phyloP scores from a whole-genome alignment of 1,140 invertebrate species.

The Sipha flava region DNA sequence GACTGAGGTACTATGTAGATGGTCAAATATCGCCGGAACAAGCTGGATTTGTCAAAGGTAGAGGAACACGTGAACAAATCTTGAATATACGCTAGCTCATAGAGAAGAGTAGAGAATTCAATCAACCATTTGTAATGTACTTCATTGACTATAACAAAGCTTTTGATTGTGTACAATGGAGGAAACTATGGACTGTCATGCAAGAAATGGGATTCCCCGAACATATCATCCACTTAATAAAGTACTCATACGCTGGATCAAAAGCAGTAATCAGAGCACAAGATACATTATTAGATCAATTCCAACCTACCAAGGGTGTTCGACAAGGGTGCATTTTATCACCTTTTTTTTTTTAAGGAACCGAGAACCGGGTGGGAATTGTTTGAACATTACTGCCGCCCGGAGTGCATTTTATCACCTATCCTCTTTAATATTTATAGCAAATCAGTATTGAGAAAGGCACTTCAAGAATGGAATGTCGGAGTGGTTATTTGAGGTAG shows the following conservation, averaged over 20 bases:
- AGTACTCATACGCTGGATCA: background rate
- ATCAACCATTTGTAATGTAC: background rate
- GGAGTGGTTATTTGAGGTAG: constrained; percentile 25
- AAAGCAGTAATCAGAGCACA: background rate
- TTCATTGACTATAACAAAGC: background rate
- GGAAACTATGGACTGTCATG: background rate
- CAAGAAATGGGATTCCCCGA: too few species aligned
- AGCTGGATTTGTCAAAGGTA: constrained; percentile 30
- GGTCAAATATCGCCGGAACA: constrained; percentile 25
- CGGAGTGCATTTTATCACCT: constrained; percentile 41
- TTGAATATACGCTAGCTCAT: background rate
- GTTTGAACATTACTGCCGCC: too few species aligned
- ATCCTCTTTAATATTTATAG: constrained; percentile 43
- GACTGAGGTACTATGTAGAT: constrained; percentile 33
- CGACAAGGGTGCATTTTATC: background rate
- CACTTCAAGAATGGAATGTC: constrained; percentile 17
- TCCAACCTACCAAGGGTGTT: background rate
- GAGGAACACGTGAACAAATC: background rate
- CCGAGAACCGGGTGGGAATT: too few species aligned
- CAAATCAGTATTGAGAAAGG: constrained; percentile 32
- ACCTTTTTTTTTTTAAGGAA: too few species aligned
- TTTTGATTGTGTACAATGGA: background rate
- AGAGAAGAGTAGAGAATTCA: background rate
- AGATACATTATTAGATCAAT: background rate
- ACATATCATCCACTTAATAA: background rate